Conservation (phyloP, 1,140 invertebrate species). For the Cyphomyrmex costatus region DNA sequence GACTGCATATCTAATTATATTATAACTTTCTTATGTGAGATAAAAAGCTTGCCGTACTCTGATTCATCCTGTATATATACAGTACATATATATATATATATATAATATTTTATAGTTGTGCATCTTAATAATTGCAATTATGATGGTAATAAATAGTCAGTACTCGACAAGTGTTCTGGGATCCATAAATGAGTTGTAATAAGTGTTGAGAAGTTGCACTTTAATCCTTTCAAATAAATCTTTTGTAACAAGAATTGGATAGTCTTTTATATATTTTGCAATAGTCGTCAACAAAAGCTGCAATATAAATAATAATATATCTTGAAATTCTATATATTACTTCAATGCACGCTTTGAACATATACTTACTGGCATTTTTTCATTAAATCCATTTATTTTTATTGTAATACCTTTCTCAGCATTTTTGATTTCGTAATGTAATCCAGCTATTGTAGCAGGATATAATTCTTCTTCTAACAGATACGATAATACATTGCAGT, state of each 20-base stretch:
- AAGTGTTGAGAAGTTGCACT: constrained; percentile 89
- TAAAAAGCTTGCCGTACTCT: too few species aligned
- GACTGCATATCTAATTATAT: too few species aligned
- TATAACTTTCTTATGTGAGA: too few species aligned
- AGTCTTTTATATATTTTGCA: constrained; percentile 88
- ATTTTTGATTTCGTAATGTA: constrained; percentile 89
- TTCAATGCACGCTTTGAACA: not conserved
- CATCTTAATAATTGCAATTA: not conserved
- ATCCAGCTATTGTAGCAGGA: constrained; percentile 91
- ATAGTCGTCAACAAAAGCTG: constrained; percentile 90
- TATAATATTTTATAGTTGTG: not conserved
- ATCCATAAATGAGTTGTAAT: constrained; percentile 92
- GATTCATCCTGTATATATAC: too few species aligned
- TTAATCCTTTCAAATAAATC: constrained; percentile 90
- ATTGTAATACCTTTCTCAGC: constrained; percentile 91
- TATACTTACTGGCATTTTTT: constrained; percentile 91
- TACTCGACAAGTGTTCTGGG: constrained; percentile 90
- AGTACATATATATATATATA: too few species aligned
- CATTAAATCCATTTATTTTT: constrained; percentile 91
- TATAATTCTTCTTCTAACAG: constrained; percentile 92
- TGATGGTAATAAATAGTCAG: constrained; percentile 62
- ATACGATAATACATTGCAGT: constrained; percentile 88
- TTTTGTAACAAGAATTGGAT: constrained; percentile 86
- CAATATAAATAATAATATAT: constrained; percentile 55
- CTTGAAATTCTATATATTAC: not conserved